phyloP scores from a whole-genome alignment of 2,888 invertebrate species.

The Hirtodrosophila confusa region DNA sequence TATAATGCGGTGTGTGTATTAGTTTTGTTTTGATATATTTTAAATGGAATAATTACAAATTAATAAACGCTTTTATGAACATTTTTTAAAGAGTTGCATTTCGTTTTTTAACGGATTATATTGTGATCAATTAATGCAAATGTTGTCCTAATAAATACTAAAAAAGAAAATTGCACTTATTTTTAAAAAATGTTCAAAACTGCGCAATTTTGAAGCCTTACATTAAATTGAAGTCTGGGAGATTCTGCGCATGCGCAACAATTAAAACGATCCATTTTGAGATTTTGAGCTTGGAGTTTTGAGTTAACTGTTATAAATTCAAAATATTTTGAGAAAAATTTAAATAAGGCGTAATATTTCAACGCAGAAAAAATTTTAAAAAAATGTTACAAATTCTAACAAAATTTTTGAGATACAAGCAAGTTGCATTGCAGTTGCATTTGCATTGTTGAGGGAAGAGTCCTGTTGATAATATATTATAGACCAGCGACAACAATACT shows the following conservation, averaged over 20 bases:
- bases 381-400: constrained; percentile 48
- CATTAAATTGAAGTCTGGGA: background rate
- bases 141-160: too few relatives aligned
- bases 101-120: too few relatives aligned
- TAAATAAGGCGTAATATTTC: constrained; percentile 23
- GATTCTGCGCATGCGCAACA: constrained; percentile 23
- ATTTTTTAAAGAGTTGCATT: background rate
- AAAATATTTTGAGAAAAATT: constrained; percentile 18
- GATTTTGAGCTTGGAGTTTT: background rate
- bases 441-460: constrained; percentile 47
- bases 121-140: too few relatives aligned
- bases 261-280: background rate
- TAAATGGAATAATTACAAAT: too few relatives aligned
- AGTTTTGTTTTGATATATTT: constrained; percentile 50
- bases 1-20: constrained; percentile 80
- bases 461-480: constrained; percentile 20
- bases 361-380: constrained; percentile 32
- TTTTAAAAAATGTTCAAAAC: background rate
- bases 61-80: too few relatives aligned
- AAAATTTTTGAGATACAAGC: constrained; percentile 50
- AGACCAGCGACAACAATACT: constrained; percentile 22
- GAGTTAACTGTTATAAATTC: constrained; percentile 43
- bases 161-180: too few relatives aligned
- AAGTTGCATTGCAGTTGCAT: constrained; percentile 62
- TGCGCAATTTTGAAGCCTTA: background rate